phyloP scores from a whole-genome alignment of 2,888 invertebrate genomes.

The Mythimna pallens region DNA sequence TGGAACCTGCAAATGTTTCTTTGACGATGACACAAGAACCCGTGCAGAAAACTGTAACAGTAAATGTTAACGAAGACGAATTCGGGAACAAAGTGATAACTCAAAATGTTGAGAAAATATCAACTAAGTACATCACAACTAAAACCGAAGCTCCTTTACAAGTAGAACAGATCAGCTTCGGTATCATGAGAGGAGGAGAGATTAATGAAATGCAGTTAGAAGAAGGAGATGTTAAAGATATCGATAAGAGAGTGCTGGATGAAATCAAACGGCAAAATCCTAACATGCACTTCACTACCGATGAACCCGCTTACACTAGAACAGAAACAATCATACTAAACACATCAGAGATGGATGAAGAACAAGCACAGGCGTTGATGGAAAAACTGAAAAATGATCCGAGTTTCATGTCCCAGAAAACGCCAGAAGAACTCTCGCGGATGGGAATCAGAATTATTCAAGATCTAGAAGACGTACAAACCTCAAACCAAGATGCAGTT shows the following conservation, averaged over 20 bases:
- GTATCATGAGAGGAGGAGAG: slow-evolving; percentile 83
- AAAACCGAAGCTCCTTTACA: slow-evolving; percentile 86
- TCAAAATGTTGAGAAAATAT: slow-evolving; percentile 86
- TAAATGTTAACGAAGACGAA: slow-evolving; percentile 88
- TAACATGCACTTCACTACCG: slow-evolving; percentile 85
- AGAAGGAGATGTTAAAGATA: slow-evolving; percentile 85
- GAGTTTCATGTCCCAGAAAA: slow-evolving; percentile 86
- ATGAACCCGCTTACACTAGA: slow-evolving; percentile 86
- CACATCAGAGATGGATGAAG: slow-evolving; percentile 86
- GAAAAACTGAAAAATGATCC: slow-evolving; percentile 87
- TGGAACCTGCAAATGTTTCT: slow-evolving; percentile 86
- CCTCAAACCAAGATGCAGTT: slow-evolving; percentile 74
- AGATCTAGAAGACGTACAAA: slow-evolving; percentile 84
- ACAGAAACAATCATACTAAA: slow-evolving; percentile 90
- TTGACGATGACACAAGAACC: slow-evolving; percentile 88
- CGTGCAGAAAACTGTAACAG: slow-evolving; percentile 87
- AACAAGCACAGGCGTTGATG: slow-evolving; percentile 86
- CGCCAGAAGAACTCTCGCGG: slow-evolving; percentile 84
- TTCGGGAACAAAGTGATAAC: slow-evolving; percentile 88
- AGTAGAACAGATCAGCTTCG: slow-evolving; percentile 87
- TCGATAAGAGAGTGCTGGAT: slow-evolving; percentile 83
- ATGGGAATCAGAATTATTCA: slow-evolving; percentile 85
- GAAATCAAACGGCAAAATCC: slow-evolving; percentile 87
- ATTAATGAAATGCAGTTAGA: slow-evolving; percentile 83
- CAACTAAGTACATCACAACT: slow-evolving; percentile 83